Evolutionary conservation across 2,113 vertebrate genomes (phyloP).

Genomic region (Ictidomys tridecemlineatus): DNA sequence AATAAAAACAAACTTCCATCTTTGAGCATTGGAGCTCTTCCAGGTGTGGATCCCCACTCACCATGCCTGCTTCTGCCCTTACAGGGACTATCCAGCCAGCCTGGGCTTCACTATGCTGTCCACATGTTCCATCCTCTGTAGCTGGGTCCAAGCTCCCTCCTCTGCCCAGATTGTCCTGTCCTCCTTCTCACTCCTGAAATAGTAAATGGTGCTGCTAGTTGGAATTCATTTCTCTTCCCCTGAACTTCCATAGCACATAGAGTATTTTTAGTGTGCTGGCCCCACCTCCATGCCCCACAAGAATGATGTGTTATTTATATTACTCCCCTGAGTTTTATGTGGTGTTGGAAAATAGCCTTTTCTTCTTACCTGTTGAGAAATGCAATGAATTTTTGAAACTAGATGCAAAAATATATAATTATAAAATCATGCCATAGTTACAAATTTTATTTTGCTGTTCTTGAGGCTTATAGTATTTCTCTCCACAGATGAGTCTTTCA

Average conservation of each 20-base stretch:
- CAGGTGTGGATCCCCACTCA: not conserved
- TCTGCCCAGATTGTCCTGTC: not conserved
- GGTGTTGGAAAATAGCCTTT: not conserved
- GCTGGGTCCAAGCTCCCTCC: not conserved
- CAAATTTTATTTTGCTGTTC: constrained; percentile 9
- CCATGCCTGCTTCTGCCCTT: not conserved
- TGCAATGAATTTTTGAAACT: not conserved
- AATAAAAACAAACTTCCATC: not conserved
- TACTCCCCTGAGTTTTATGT: not conserved
- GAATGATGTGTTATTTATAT: not conserved
- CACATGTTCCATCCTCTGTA: not conserved
- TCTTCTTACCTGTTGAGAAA: not conserved
- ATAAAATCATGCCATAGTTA: not conserved
- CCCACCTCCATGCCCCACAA: too few relatives aligned
- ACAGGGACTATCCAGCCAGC: not conserved
- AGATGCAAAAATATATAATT: not conserved
- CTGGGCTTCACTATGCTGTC: not conserved
- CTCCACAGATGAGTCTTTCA: constrained; percentile 93
- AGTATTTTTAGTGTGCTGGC: not conserved
- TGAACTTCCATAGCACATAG: not conserved
- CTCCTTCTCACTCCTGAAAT: not conserved
- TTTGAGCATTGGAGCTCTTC: not conserved
- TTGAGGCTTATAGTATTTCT: constrained; percentile 42
- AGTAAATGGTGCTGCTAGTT: not conserved
- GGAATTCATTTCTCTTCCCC: not conserved